These are phyloP conservation scores for Pilophorus perplexus DNA, from an alignment of 2,888 invertebrate species.

Conservation along the genomic window DNA sequence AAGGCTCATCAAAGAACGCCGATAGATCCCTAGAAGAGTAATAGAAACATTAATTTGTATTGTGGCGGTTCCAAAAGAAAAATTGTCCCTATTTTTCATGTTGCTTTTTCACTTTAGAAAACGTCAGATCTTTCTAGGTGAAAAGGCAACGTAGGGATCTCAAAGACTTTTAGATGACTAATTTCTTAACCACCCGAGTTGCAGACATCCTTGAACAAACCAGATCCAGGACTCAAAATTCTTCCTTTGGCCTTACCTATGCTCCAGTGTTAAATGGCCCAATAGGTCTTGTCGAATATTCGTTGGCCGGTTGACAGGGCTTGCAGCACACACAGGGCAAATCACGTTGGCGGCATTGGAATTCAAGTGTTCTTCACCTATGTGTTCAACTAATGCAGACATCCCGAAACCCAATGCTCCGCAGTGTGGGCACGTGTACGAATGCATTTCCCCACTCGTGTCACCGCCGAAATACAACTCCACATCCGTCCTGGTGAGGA, in stretches of 20 bases:
- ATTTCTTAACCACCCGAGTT: too few species aligned
- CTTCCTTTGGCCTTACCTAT: too few species aligned
- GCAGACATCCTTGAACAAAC: too few species aligned
- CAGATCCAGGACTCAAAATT: too few species aligned
- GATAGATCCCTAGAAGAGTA: conserved; percentile 18
- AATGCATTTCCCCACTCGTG: conserved; percentile 88
- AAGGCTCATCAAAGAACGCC: conserved; percentile 34
- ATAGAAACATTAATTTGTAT: too few species aligned
- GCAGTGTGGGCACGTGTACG: conserved; percentile 96
- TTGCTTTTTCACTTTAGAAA: too few species aligned
- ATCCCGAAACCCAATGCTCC: conserved; percentile 94
- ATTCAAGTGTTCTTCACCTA: conserved; percentile 84
- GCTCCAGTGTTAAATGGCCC: conserved; percentile 89
- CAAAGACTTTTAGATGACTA: too few species aligned
- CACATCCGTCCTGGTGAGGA: conserved; percentile 92
- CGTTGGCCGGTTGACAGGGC: conserved; percentile 84
- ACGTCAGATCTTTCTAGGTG: too few species aligned
- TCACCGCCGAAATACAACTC: conserved; percentile 88
- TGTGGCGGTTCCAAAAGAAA: too few species aligned
- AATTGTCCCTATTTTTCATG: too few species aligned
- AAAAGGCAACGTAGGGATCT: too few species aligned
- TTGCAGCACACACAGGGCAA: conserved; percentile 86
- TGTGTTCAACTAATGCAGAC: conserved; percentile 82
- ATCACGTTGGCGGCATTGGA: conserved; percentile 79
- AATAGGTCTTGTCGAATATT: conserved; percentile 96